Evolutionary conservation across 2,888 invertebrate genomes (phyloP).

Genomic region (Drosophila eohydei): DNA sequence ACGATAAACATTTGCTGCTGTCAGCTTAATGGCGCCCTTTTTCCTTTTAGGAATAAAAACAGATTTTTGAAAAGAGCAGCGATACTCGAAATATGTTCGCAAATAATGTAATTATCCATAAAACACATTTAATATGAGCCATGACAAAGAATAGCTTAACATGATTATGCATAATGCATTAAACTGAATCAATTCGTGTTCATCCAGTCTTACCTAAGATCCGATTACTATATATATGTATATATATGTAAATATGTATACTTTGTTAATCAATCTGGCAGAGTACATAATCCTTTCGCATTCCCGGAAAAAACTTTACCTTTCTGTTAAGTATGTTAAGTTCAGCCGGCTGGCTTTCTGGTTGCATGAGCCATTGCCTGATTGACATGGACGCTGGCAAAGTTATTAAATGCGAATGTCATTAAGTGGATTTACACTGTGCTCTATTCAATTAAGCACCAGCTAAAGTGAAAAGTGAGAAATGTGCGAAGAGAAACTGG

Average conservation of each 20-base stretch:
- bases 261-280: neutral
- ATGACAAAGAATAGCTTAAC: neutral
- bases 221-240: neutral
- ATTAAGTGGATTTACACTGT: slow-evolving; percentile 49
- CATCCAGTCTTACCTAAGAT: neutral
- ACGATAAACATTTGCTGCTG: slow-evolving; percentile 47
- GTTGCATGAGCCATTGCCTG: slow-evolving; percentile 33
- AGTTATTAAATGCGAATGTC: slow-evolving; percentile 40
- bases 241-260: neutral
- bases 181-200: neutral
- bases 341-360: slow-evolving; percentile 21
- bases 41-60: slow-evolving; percentile 15
- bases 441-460: slow-evolving; percentile 47
- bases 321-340: slow-evolving; percentile 10
- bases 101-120: slow-evolving; percentile 47
- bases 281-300: neutral
- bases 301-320: too few relatives aligned
- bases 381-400: slow-evolving; percentile 32
- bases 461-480: slow-evolving; percentile 3
- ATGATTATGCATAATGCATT: neutral
- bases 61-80: slow-evolving; percentile 5
- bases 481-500: neutral
- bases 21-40: slow-evolving; percentile 40
- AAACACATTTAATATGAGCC: slow-evolving; percentile 9
- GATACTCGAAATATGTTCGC: slow-evolving; percentile 21